phyloP scores from a whole-genome alignment of 2,113 vertebrate genomes.

The Actinemys pallida region DNA sequence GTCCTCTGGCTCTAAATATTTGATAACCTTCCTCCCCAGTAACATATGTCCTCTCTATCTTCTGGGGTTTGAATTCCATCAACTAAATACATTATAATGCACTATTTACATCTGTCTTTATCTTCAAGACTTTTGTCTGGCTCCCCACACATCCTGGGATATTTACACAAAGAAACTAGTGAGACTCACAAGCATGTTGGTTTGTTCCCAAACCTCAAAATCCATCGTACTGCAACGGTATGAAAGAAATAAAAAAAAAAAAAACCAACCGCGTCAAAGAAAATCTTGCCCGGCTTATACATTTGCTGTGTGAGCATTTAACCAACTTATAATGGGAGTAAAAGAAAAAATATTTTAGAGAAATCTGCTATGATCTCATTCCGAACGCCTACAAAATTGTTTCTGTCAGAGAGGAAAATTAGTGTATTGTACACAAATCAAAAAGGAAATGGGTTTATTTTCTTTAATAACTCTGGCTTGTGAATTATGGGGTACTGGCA shows the following conservation, averaged over 20 bases:
- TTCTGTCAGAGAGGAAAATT: accelerated
- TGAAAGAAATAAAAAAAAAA: background rate
- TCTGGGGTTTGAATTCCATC: background rate
- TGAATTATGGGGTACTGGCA: background rate
- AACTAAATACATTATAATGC: background rate
- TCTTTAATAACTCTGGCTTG: background rate
- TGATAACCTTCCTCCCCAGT: background rate
- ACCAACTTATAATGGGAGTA: background rate
- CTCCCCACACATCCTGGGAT: background rate
- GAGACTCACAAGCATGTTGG: accelerated
- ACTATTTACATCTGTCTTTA: background rate
- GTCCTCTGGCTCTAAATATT: background rate
- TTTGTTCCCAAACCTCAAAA: background rate
- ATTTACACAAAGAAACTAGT: background rate
- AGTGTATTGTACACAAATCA: background rate
- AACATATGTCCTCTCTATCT: background rate
- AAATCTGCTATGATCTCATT: background rate
- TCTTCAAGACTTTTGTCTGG: accelerated
- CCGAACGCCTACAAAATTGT: background rate
- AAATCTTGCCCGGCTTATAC: background rate
- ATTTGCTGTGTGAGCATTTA: background rate
- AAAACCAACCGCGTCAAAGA: background rate
- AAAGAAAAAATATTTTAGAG: background rate
- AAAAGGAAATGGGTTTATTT: background rate
- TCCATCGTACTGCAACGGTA: accelerated